Evolutionary conservation across 2,888 invertebrate species (phyloP).

Genomic region (Rotaria socialis): DNA sequence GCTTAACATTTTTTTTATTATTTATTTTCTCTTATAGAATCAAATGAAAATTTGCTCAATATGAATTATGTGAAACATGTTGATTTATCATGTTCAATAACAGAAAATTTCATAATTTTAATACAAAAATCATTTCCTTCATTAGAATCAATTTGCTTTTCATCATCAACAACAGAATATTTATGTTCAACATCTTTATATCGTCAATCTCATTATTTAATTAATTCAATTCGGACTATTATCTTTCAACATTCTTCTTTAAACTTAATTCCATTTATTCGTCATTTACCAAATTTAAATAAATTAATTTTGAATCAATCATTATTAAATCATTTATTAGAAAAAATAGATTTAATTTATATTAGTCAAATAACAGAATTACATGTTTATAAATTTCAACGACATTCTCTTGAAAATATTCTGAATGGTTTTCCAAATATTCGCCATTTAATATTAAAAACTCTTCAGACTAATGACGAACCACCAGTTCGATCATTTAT

Average conservation of each 20-base stretch:
- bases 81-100: neutral
- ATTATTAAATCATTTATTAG: neutral
- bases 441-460: neutral
- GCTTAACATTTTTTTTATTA: too few relatives aligned
- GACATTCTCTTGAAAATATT: neutral
- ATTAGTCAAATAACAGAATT: neutral
- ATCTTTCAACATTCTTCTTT: neutral
- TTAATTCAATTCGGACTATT: neutral
- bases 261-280: neutral
- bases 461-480: neutral
- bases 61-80: neutral
- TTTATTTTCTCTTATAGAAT: neutral
- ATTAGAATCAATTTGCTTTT: conserved; percentile 6
- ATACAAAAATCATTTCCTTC: neutral
- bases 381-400: neutral
- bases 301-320: neutral
- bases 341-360: neutral
- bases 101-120: neutral
- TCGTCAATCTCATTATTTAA: neutral
- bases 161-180: neutral
- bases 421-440: neutral
- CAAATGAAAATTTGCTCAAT: neutral
- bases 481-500: neutral
- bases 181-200: neutral
- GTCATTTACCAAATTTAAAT: neutral